Percentiles rank a stretch among this genome's conserved stretches.
Evolutionary conservation across 1,140 invertebrate species (phyloP).

Genomic region (Cydia fagiglandana): DNA sequence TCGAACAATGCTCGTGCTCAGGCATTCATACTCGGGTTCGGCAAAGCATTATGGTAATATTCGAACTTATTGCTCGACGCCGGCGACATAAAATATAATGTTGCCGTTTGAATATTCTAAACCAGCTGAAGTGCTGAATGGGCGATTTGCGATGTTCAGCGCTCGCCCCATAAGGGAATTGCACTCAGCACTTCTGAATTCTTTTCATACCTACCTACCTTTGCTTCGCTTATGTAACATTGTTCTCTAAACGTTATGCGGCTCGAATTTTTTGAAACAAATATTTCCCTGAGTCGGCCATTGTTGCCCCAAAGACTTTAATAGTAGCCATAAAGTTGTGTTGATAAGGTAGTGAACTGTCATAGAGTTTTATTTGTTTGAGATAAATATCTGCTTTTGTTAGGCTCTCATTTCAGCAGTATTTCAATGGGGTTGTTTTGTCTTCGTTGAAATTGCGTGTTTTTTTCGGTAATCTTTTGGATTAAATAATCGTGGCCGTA

Average conservation of each 20-base stretch:
- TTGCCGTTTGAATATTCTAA: constrained; percentile 60
- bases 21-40: constrained; percentile 58
- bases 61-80: constrained; percentile 56
- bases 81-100: constrained; percentile 58
- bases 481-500: neutral
- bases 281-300: neutral
- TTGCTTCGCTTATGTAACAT: constrained; percentile 7
- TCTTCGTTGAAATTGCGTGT: constrained; percentile 9
- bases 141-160: constrained; percentile 38
- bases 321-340: constrained; percentile 30
- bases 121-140: constrained; percentile 44
- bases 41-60: constrained; percentile 61
- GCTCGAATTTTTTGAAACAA: constrained; percentile 23
- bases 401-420: constrained; percentile 16
- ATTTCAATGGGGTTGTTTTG: constrained; percentile 24
- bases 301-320: constrained; percentile 30
- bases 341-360: constrained; percentile 30
- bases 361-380: constrained; percentile 28
- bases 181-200: constrained; percentile 40
- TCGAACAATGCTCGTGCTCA: constrained; percentile 63
- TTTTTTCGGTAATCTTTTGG: constrained; percentile 5
- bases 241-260: neutral
- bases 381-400: constrained; percentile 32
- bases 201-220: constrained; percentile 15
- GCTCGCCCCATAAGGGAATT: constrained; percentile 36